These are phyloP conservation scores for Grantiella picta DNA, from an alignment of 2,113 vertebrate genomes.

Conservation along the genomic window DNA sequence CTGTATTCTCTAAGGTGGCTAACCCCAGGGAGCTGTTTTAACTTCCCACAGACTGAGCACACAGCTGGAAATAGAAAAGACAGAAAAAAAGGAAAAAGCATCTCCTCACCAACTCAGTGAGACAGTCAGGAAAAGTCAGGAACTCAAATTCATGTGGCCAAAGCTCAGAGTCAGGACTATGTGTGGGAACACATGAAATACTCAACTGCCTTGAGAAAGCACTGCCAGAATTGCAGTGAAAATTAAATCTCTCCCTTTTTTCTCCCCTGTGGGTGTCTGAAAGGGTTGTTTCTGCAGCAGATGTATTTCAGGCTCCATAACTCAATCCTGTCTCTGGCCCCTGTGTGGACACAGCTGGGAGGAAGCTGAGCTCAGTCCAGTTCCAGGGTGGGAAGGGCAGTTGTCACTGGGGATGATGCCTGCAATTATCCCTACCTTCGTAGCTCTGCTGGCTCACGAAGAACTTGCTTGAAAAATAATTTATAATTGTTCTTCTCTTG, in stretches of 20 bases:
- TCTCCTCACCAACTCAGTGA: background rate
- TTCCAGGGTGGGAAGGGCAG: background rate
- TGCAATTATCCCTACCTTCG: background rate
- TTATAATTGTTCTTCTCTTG: slow-evolving; percentile 23
- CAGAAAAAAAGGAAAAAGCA: background rate
- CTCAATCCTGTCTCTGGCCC: background rate
- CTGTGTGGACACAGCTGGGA: background rate
- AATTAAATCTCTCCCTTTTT: background rate
- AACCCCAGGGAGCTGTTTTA: background rate
- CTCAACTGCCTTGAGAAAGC: background rate
- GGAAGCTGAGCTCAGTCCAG: background rate
- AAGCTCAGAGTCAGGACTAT: background rate
- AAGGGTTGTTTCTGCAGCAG: background rate
- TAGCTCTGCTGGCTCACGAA: background rate
- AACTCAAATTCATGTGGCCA: background rate
- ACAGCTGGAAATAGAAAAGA: background rate
- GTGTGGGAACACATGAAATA: background rate
- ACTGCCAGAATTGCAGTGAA: background rate
- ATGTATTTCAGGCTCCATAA: background rate
- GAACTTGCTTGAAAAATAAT: background rate
- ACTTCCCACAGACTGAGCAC: background rate
- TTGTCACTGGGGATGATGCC: background rate
- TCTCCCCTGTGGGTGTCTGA: background rate
- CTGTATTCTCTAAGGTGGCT: background rate
- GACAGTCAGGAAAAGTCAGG: background rate